Evolutionary conservation across 2,113 vertebrate genomes (phyloP), one percentile per base, ranked within the genome.

Genomic region (Phrynosoma platyrhinos): DNA sequence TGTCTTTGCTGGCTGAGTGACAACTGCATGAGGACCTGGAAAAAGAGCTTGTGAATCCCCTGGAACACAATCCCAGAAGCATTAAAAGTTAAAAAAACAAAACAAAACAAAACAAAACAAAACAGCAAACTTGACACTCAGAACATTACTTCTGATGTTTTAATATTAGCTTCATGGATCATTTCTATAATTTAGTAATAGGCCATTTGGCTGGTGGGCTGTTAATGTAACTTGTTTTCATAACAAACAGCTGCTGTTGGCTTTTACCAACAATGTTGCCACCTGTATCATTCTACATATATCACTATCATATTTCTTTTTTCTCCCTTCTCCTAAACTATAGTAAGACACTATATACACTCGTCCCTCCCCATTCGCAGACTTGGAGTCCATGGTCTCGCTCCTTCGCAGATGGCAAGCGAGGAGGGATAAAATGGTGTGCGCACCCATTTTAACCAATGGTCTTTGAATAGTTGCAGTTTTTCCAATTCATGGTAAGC

Each of bases 171-270:
- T 94, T 95, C 93, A 93, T 96, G 89, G 86, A 95, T 93, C 81
- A 94, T 94, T 92, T 82, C 90, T 89, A 93, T 96, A 94, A 96
- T 95, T 96, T 96, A 93, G 95, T 93, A 93, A 95, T 95, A 88
- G 84, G 88, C 88, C 91, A 92, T 93, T 93, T 91, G 92, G 83
- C 92, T 93, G 93, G 85, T 85, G 91, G 93, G 93, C 88, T 83
- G 74, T 93, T 93, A 93, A 85, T 94, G n/a, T 93, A 94, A 94
- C 80, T 92, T 95, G 88, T 90, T 95, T 95, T 94, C 91, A 93
- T 93, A 91, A 95, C 95, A 96, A 96, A 93, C 88, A 94, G 84
- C 89, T 94, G 89, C 86, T 93, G 85, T 94, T 94, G 89, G 79
- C 91, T 95, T 78, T 93, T 94, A 87, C 88, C 90, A 93, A 2